phyloP scores from a whole-genome alignment of 2,888 invertebrate genomes.

The Lycocerus yunnanus region DNA sequence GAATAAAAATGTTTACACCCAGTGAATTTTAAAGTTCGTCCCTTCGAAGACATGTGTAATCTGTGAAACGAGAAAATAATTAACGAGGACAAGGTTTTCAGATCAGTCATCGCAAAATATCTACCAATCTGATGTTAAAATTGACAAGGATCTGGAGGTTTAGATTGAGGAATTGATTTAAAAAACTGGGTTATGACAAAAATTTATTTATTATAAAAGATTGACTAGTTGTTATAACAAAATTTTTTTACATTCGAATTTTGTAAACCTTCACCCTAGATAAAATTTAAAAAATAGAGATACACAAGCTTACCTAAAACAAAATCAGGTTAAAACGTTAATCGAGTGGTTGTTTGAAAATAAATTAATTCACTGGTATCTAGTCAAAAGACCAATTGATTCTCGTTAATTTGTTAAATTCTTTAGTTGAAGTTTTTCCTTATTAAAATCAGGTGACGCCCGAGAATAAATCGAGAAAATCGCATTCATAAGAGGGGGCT shows the following conservation, averaged over 20 bases:
- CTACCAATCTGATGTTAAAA: no score
- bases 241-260: background rate
- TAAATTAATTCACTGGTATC: background rate
- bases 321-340: background rate
- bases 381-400: background rate
- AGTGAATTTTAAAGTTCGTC: no score
- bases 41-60: no score
- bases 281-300: background rate
- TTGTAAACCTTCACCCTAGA: background rate
- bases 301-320: background rate
- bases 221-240: background rate
- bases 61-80: no score
- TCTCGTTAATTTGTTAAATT: background rate
- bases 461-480: background rate
- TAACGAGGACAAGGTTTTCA: no score
- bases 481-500: background rate
- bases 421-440: no score
- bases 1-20: background rate
- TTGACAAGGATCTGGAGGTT: no score
- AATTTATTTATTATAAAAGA: constrained; percentile 2
- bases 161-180: background rate
- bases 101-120: no score
- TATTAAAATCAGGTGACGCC: no score
- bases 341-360: background rate
- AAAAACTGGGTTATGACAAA: background rate